Evolutionary conservation across 37 sponge, comb jelly and placozoan species (phyloP).

Genomic region (Agelas oroides): DNA sequence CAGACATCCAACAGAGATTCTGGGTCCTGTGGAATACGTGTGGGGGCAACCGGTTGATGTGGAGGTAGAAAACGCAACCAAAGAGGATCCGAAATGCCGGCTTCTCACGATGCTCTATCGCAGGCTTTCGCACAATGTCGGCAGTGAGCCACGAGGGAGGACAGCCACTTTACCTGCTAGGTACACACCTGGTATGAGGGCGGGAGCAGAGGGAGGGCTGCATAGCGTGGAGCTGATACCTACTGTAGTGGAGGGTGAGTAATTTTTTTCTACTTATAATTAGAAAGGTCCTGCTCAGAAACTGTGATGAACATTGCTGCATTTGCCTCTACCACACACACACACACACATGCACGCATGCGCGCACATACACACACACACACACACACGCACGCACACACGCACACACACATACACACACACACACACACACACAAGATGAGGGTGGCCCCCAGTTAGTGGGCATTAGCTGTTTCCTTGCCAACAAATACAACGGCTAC

Average conservation of each 20-base stretch:
- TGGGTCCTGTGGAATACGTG: conserved; percentile 66
- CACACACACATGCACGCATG: no score
- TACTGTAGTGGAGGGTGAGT: conserved; percentile 19
- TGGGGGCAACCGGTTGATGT: conserved; percentile 57
- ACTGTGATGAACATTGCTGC: no score
- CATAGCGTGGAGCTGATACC: conserved; percentile 63
- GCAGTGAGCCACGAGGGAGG: not conserved
- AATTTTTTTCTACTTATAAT: no score
- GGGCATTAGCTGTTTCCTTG: conserved; percentile 61
- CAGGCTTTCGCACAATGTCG: not conserved
- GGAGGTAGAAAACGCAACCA: not conserved
- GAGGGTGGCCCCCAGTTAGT: not conserved
- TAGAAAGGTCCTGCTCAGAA: no score
- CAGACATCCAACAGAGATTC: conserved; percentile 27
- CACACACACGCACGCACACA: no score
- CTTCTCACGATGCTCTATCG: conserved; percentile 70
- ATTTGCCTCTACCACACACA: no score
- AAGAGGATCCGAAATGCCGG: not conserved
- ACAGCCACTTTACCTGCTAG: not conserved
- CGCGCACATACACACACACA: no score
- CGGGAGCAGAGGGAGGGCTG: not conserved
- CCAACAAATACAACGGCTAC: conserved; percentile 54
- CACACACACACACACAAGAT: no score
- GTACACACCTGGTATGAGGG: not conserved
- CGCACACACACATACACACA: no score